Evolutionary conservation across 1,140 invertebrate species (phyloP).

Genomic region (Papilio helenus): DNA sequence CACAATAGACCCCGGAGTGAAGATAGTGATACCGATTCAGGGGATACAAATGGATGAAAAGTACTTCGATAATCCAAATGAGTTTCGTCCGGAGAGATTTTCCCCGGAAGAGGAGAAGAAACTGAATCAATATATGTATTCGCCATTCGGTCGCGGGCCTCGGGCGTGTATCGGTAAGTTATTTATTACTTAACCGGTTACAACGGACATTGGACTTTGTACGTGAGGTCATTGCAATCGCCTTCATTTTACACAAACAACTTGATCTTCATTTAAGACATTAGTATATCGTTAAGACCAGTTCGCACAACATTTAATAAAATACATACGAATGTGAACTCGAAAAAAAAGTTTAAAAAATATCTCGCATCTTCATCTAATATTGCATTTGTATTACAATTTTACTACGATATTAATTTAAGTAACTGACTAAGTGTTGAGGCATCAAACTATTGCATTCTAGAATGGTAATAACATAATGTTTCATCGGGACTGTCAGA

Average conservation of each 20-base stretch:
- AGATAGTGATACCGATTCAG: conserved; percentile 45
- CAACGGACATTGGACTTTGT: conserved; percentile 42
- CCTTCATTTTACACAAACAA: no score
- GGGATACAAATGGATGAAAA: conserved; percentile 80
- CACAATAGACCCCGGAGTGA: conserved; percentile 46
- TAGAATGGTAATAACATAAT: no score
- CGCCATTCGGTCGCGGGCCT: conserved; percentile 64
- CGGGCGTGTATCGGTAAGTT: conserved; percentile 86
- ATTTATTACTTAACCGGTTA: conserved; percentile 48
- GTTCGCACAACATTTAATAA: not conserved
- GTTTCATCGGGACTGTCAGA: no score
- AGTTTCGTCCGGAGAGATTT: conserved; percentile 83
- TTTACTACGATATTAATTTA: no score
- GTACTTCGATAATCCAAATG: conserved; percentile 79
- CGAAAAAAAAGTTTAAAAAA: no score
- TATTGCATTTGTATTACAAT: no score
- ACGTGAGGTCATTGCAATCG: not conserved
- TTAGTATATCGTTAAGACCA: not conserved
- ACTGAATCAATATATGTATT: conserved; percentile 80
- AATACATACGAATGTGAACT: no score
- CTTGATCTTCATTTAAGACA: not conserved
- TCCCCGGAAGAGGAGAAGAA: conserved; percentile 55
- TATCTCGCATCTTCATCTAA: no score
- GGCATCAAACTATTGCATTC: no score
- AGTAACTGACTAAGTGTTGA: no score